Base-by-base conservation (phyloP, 2,797 vertebrate genomes). In the Rhinophrynus dorsalis region DNA sequence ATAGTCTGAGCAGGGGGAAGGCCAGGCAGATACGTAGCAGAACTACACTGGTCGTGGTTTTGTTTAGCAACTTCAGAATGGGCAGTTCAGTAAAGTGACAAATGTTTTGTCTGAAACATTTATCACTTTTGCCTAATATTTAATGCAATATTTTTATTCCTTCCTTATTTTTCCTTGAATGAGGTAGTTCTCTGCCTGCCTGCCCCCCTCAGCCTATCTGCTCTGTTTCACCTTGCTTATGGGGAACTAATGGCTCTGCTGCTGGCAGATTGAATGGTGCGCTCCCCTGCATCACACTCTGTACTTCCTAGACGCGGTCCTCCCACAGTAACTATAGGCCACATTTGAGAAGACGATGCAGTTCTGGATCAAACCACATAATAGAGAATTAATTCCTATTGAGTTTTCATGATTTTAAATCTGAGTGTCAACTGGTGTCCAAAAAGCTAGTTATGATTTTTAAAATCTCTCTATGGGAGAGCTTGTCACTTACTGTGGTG, bases 21-120 rank as follows among this genome's bases (percentile, higher is more conserved):
- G 75, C 74, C 79, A 69, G 78, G 78, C 78, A 75, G 76, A 78
- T 85, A 75, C 74, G 68, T 73, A 81, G 56, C 78, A 75, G 77
- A 59, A 58, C 44, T 61, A 33, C 60, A 40, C 45, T 72, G 76
- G 40, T 77, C 56, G 8, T 59, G 78, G 44, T 61, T 48, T 18
- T 6, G 81, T 78, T 71, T 84, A 74, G 75, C 48, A 4, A 57
- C 57, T 78, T 81, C 77, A 75, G 35, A 76, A 37, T 45, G 73
- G 74, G 69, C 71, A 37, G 10, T 76, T 15, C 81, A 80, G 73
- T 69, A 61, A 75, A 81, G 73, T 58, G 47, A n/a, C 8, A 51
- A 51, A 51, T 51, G 47, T 51, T 11, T 51, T 35, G 33, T 11
- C 12, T 35, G 33, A 11, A 5, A 35, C 6, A 35, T 12, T 35